These are phyloP conservation scores for Taeniopygia guttata DNA, from an alignment of 2,797 vertebrate genomes.

Conservation along the genomic window DNA sequence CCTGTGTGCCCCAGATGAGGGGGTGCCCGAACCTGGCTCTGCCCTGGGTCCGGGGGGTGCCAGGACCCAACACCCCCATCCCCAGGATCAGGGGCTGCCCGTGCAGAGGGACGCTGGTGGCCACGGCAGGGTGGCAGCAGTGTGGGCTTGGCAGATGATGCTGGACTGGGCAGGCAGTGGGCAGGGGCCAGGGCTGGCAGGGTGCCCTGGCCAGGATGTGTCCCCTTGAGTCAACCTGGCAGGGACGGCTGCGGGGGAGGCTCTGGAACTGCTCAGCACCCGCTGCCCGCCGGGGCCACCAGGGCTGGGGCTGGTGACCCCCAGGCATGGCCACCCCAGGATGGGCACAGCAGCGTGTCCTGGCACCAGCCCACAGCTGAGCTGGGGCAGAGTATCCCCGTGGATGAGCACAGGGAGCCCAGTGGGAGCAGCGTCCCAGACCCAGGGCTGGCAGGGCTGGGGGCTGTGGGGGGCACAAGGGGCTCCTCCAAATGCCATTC, in stretches of 20 bases:
- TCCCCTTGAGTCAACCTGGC: slow-evolving; percentile 7
- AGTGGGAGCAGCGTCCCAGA: accelerated
- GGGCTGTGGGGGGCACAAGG: accelerated
- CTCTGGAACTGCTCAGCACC: not conserved
- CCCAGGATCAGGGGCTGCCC: not conserved
- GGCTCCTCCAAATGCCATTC: accelerated
- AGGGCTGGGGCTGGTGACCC: not conserved
- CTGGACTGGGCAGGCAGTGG: not conserved
- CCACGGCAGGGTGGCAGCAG: accelerated
- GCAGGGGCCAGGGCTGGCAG: slow-evolving; percentile 4
- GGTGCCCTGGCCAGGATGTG: slow-evolving; percentile 1
- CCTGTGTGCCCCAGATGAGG: accelerated
- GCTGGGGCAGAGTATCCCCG: not conserved
- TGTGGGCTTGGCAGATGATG: not conserved
- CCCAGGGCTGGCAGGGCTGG: not conserved
- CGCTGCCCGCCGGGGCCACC: accelerated
- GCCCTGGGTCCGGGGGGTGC: accelerated
- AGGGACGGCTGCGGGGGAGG: not conserved
- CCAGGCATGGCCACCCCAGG: not conserved
- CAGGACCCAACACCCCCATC: too few species aligned
- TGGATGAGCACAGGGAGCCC: accelerated
- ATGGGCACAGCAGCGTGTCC: accelerated
- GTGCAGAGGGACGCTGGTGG: accelerated
- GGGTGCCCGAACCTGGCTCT: not conserved
- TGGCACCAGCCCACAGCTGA: not conserved